Conservation (phyloP, 2,113 vertebrate genomes). For the Misgurnus mizolepis region DNA sequence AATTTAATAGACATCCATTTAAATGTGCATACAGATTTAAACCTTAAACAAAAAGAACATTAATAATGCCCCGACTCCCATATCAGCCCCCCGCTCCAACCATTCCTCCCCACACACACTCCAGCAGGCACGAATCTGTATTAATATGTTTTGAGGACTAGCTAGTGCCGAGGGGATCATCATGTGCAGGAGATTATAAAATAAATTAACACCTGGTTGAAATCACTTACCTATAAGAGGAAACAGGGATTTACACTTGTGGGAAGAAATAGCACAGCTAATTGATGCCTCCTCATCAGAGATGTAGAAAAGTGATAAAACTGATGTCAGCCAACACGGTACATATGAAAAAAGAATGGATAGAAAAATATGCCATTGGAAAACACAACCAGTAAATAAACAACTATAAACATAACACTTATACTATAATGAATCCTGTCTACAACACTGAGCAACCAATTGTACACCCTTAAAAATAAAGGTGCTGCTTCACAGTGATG, state of each 20-base stretch:
- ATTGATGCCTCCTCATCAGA: neutral
- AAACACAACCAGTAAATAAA: neutral
- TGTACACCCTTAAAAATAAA: too few relatives aligned
- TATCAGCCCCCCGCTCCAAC: too few relatives aligned
- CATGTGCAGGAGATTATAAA: slow-evolving; percentile 32
- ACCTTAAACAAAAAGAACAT: slow-evolving; percentile 54
- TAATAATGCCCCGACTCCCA: slow-evolving; percentile 13
- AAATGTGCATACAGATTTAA: slow-evolving; percentile 45
- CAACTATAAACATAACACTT: neutral
- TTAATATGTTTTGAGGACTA: neutral
- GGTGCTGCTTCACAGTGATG: too few relatives aligned
- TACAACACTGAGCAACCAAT: too few relatives aligned
- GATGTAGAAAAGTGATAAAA: neutral
- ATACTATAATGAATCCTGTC: too few relatives aligned
- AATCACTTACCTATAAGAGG: neutral
- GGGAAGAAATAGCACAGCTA: slow-evolving; percentile 14
- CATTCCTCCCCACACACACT: neutral
- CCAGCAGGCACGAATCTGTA: slow-evolving; percentile 18
- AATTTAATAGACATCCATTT: slow-evolving; percentile 27
- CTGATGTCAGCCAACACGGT: neutral
- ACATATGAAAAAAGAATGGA: neutral
- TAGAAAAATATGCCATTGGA: neutral
- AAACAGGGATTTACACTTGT: neutral
- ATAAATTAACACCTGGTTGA: slow-evolving; percentile 48
- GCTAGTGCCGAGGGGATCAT: slow-evolving; percentile 10